A percentile compares a stretch with the other conserved stretches of the same genome.
Conservation (phyloP, 2,113 vertebrate genomes). For the Pycnonotus jocosus region DNA sequence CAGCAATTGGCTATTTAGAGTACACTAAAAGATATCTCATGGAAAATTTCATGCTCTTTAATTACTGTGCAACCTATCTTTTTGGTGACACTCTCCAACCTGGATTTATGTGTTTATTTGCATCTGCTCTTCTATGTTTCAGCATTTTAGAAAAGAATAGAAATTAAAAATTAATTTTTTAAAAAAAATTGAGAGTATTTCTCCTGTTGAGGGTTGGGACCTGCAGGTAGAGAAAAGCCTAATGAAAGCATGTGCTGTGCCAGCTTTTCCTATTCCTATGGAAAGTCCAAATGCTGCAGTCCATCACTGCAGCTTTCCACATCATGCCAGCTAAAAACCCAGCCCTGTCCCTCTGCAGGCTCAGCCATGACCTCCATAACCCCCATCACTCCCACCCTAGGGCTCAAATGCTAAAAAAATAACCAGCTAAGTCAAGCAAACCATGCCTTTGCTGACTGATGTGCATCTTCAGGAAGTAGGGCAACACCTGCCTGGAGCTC, state of each 20-base stretch:
- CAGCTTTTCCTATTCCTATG: not conserved
- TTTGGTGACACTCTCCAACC: constrained; percentile 30
- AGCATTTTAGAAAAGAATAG: not conserved
- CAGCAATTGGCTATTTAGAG: constrained; percentile 48
- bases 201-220: not conserved
- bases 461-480: constrained; percentile 22
- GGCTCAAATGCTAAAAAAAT: not conserved
- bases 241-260: not conserved
- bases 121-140: not conserved
- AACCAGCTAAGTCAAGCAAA: not conserved
- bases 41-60: constrained; percentile 59
- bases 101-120: constrained; percentile 59
- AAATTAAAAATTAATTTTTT: not conserved
- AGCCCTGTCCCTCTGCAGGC: not conserved
- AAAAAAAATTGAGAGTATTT: not conserved
- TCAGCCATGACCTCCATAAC: not conserved
- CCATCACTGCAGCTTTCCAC: not conserved
- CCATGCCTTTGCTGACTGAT: constrained; percentile 1
- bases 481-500: constrained; percentile 54
- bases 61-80: constrained; percentile 54
- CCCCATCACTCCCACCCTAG: not conserved
- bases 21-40: constrained; percentile 36
- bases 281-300: not conserved
- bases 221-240: not conserved
- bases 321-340: not conserved